These are phyloP conservation scores for Rhyacophila brunnea DNA, from an alignment of 1,140 invertebrate species.

Conservation along the genomic window DNA sequence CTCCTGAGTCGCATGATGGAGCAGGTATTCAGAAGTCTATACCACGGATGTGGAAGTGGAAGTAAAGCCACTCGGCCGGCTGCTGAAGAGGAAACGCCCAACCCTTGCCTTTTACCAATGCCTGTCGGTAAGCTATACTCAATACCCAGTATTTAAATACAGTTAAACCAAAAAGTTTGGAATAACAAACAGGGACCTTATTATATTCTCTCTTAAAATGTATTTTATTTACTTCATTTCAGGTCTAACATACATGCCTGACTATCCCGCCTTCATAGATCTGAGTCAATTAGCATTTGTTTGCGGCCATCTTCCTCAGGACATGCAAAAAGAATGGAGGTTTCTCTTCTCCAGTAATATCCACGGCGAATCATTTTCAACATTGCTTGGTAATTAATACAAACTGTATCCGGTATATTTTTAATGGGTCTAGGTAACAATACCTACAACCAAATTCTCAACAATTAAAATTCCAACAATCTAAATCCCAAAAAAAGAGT, in stretches of 20 bases:
- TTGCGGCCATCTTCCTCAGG: conserved; percentile 70
- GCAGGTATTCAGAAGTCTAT: conserved; percentile 55
- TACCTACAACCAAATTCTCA: too few species aligned
- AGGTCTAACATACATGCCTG: conserved; percentile 67
- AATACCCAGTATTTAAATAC: not conserved
- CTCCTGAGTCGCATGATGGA: conserved; percentile 51
- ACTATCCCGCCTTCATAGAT: conserved; percentile 75
- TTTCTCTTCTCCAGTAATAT: conserved; percentile 80
- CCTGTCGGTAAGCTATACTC: conserved; percentile 40
- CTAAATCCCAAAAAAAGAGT: not conserved
- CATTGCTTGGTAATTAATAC: conserved; percentile 60
- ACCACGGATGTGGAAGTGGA: too few species aligned
- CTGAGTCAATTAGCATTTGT: conserved; percentile 75
- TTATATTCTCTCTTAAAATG: too few species aligned
- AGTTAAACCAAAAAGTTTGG: conserved; percentile 5
- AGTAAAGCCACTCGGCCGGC: conserved; percentile 40
- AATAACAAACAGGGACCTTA: too few species aligned
- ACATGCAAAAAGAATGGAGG: conserved; percentile 73
- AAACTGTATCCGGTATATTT: too few species aligned
- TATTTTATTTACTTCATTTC: too few species aligned
- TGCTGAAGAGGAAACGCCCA: conserved; percentile 40
- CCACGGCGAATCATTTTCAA: conserved; percentile 83
- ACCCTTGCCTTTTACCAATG: conserved; percentile 40
- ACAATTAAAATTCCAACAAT: not conserved
- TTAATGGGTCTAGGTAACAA: too few species aligned